Base-by-base conservation (phyloP, 2,797 vertebrate genomes). In the Clangula hyemalis region DNA sequence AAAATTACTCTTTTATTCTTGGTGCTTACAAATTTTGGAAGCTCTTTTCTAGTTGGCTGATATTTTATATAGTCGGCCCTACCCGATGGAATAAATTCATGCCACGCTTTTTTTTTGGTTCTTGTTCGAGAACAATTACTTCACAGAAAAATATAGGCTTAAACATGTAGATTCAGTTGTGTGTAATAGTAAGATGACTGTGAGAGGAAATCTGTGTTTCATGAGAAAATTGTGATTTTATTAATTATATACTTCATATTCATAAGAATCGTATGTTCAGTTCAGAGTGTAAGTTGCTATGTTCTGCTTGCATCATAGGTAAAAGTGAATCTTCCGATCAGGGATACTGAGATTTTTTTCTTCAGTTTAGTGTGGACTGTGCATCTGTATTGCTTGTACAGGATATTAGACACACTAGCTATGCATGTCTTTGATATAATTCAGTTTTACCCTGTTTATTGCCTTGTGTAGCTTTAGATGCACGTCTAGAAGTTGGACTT, bases 401-500 rank as follows among this genome's bases (percentile, higher is more conserved):
- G 21, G 11, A 87, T 82, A 19, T 81, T 81, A 72, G 21, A 73
- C 34, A 68, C 70, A 20, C 27, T 56, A 14, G 30, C 57, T 71
- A 11, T 53, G 2, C 54, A 11, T 45, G 13, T 53, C 22, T 65
- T 34, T 79, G 51, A n/a, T 89, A 36, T 38, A 73, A 86, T 47
- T 65, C 28, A 32, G 8, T 90, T 91, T 84, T 85, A 45, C 39
- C 28, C 85, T 74, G 81, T 77, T 87, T 89, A 8, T 93, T 97
- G 30, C 25, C 81, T 95, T 93, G 51, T 89, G 7, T 94, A 99
- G 99, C 99, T 51, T 96, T 99, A 96, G 99, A 99, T 91, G 99
- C 99, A 56, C 98, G 99, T 60, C 97, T 99, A 8, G 99, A 99
- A 97, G 99, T 99, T 96, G 99, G 99, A 69, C 98, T 99, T 93